Conservation (phyloP, 2,113 vertebrate species). For the Nibea albiflora region DNA sequence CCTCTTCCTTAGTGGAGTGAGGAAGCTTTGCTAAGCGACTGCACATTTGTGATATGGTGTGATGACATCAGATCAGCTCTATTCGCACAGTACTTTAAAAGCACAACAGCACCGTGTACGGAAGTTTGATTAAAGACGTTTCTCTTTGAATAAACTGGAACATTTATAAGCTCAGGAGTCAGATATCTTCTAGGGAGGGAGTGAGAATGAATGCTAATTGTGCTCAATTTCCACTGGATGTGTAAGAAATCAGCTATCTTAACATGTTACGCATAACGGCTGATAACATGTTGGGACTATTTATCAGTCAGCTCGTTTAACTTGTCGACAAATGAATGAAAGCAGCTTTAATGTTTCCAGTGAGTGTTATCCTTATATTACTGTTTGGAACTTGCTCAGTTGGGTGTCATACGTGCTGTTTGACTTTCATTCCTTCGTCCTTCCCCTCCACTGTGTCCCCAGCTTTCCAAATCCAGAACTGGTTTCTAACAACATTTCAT, state of each 20-base stretch:
- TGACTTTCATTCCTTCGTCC: slow-evolving; percentile 59
- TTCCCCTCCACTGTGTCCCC: slow-evolving; percentile 57
- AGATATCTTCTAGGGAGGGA: background rate
- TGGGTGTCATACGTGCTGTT: slow-evolving; percentile 24
- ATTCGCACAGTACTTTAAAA: slow-evolving; percentile 10
- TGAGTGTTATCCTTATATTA: background rate
- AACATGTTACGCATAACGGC: background rate
- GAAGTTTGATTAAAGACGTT: background rate
- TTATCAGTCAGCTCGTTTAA: background rate
- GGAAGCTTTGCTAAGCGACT: background rate
- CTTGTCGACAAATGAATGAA: background rate
- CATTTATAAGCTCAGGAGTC: too few species aligned
- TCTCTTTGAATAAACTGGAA: background rate
- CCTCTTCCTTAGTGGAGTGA: slow-evolving; percentile 12
- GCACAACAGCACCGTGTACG: slow-evolving; percentile 13
- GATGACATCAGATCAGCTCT: slow-evolving; percentile 19
- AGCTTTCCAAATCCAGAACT: slow-evolving; percentile 73
- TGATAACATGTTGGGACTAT: background rate
- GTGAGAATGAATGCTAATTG: background rate
- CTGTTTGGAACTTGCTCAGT: background rate
- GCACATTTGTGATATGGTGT: slow-evolving; percentile 17
- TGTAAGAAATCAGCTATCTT: background rate
- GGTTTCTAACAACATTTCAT: slow-evolving; percentile 75
- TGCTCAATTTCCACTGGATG: background rate
- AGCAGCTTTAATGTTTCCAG: background rate